A percentile compares a stretch with the other conserved stretches of the same genome.
Evolutionary conservation across 2,888 invertebrate genomes (phyloP).

Genomic region (Aradus depressus): DNA sequence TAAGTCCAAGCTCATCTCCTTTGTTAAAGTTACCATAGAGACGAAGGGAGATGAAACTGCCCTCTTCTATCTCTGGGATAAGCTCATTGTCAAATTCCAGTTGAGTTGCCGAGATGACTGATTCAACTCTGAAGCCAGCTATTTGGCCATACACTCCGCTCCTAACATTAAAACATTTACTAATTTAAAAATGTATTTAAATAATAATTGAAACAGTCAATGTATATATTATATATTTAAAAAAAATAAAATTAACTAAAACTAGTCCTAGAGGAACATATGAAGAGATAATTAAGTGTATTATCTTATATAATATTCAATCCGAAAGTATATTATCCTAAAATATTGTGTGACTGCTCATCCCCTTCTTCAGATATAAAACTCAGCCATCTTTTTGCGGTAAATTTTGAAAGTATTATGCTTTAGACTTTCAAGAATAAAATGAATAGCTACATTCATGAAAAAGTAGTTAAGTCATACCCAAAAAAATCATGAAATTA

Average conservation of each 20-base stretch:
- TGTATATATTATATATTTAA: background rate
- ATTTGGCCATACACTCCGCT: constrained; percentile 11
- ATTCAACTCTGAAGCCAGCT: constrained; percentile 10
- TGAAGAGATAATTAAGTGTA: too few species aligned
- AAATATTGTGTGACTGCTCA: too few species aligned
- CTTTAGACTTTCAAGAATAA: too few species aligned
- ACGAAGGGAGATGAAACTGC: background rate
- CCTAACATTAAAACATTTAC: background rate
- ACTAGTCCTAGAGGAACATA: too few species aligned
- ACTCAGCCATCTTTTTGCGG: too few species aligned
- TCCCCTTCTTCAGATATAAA: too few species aligned
- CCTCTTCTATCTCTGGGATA: constrained; percentile 9
- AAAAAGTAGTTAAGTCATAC: too few species aligned
- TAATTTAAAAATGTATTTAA: background rate
- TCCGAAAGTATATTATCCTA: too few species aligned
- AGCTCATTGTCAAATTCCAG: constrained; percentile 9
- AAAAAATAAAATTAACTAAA: background rate
- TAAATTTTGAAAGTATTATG: too few species aligned
- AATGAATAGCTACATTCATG: too few species aligned
- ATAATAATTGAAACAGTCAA: background rate
- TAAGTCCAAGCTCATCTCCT: constrained; percentile 15
- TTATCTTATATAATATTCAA: too few species aligned
- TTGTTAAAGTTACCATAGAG: constrained; percentile 5
- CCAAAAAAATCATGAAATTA: too few species aligned
- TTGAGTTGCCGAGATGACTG: background rate